phyloP scores from a whole-genome alignment of 1,140 invertebrate species.

The Conus ventricosus region DNA sequence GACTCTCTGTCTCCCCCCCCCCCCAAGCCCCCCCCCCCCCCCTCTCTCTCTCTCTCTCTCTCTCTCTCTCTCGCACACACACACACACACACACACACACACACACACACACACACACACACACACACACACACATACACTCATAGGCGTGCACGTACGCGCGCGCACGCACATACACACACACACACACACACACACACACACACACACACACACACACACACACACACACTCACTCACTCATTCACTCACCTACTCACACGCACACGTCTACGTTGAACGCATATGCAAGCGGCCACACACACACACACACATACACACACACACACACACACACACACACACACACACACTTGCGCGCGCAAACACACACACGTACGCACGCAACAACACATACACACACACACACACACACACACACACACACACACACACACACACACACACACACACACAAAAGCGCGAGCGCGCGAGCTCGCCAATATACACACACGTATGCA shows the following conservation, averaged over 20 bases:
- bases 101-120: neutral
- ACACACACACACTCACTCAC: slow-evolving; percentile 22
- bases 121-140: neutral
- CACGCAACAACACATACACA: neutral
- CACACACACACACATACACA: neutral
- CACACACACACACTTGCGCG: neutral
- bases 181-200: slow-evolving; percentile 22
- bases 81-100: neutral
- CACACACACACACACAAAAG: neutral
- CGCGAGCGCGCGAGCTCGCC: neutral
- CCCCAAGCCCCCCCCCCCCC: too few relatives aligned
- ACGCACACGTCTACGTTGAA: too few relatives aligned
- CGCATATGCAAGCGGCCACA: too few relatives aligned
- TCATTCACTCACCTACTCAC: too few relatives aligned
- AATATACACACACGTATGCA: too few relatives aligned
- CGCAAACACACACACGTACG: neutral
- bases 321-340: neutral
- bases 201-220: slow-evolving; percentile 19
- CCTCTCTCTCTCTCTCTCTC: neutral
- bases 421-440: neutral
- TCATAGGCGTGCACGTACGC: neutral
- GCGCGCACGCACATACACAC: too few relatives aligned
- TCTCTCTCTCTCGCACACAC: slow-evolving; percentile 6
- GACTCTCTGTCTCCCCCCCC: too few relatives aligned
- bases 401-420: neutral